phyloP scores from a whole-genome alignment of 1,140 invertebrate genomes.

The Papilio glaucus region DNA sequence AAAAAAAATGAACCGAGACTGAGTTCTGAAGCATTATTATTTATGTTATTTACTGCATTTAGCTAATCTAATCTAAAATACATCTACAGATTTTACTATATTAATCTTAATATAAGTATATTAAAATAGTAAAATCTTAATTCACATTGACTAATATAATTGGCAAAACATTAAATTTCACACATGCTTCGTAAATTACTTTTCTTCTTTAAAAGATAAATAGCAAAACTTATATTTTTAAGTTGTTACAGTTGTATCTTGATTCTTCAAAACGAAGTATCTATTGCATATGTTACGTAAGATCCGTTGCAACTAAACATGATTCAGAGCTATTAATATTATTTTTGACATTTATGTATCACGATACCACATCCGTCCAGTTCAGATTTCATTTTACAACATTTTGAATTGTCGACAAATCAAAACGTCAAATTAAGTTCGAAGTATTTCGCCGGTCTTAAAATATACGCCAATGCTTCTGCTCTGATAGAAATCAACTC shows the following conservation, averaged over 20 bases:
- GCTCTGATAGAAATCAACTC: slow-evolving; percentile 11
- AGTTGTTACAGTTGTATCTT: neutral
- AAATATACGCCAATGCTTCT: slow-evolving; percentile 13
- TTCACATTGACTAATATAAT: too few species aligned
- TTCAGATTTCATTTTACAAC: slow-evolving; percentile 8
- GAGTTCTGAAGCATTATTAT: too few species aligned
- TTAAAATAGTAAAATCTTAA: too few species aligned
- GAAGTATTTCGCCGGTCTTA: slow-evolving; percentile 7
- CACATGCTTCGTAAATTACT: too few species aligned
- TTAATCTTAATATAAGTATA: too few species aligned
- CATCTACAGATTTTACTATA: too few species aligned
- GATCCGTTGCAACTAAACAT: neutral
- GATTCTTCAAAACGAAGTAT: neutral
- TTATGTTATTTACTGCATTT: too few species aligned
- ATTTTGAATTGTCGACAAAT: slow-evolving; percentile 34
- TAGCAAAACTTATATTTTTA: neutral
- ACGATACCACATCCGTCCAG: slow-evolving; percentile 2
- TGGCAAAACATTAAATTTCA: too few species aligned
- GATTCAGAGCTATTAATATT: slow-evolving; percentile 24
- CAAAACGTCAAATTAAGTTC: slow-evolving; percentile 29
- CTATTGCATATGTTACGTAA: neutral
- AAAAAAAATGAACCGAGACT: too few species aligned
- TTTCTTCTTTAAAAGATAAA: too few species aligned
- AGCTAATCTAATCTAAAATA: neutral
- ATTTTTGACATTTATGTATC: slow-evolving; percentile 20